Percentiles rank a stretch among this genome's conserved stretches.
Evolutionary conservation across 2,113 vertebrate species (phyloP).

Genomic region (Cochlearius cochlearius): DNA sequence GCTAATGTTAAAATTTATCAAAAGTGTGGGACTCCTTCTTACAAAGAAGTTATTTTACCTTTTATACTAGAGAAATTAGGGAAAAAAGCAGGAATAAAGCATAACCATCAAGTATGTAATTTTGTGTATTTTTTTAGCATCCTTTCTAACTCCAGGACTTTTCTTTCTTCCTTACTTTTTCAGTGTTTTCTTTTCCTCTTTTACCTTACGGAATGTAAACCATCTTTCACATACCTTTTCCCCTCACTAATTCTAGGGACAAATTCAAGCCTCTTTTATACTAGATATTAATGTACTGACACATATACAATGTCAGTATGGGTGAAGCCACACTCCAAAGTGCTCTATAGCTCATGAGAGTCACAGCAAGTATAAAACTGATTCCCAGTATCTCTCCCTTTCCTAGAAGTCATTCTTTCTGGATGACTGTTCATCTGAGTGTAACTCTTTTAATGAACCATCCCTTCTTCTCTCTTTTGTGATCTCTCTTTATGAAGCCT

Average conservation of each 20-base stretch:
- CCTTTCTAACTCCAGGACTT: neutral
- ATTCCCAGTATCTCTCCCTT: neutral
- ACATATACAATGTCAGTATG: too few relatives aligned
- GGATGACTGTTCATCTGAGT: neutral
- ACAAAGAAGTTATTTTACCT: neutral
- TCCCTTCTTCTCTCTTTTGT: neutral
- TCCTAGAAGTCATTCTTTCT: neutral
- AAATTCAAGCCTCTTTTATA: neutral
- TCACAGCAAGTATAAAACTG: neutral
- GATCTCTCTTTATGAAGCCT: neutral
- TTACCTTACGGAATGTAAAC: neutral
- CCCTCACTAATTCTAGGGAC: neutral
- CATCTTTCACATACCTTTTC: neutral
- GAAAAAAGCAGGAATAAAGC: neutral
- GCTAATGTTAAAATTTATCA: neutral
- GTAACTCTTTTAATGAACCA: neutral
- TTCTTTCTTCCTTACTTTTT: neutral
- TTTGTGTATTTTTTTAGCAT: neutral
- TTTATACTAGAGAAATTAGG: neutral
- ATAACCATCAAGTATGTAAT: neutral
- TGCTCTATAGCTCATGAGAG: neutral
- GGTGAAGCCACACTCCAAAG: neutral
- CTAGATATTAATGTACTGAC: neutral
- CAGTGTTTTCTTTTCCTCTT: neutral
- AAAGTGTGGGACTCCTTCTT: fast-evolving